Evolutionary conservation across 2,113 vertebrate species (phyloP).

Genomic region (Upupa epops): DNA sequence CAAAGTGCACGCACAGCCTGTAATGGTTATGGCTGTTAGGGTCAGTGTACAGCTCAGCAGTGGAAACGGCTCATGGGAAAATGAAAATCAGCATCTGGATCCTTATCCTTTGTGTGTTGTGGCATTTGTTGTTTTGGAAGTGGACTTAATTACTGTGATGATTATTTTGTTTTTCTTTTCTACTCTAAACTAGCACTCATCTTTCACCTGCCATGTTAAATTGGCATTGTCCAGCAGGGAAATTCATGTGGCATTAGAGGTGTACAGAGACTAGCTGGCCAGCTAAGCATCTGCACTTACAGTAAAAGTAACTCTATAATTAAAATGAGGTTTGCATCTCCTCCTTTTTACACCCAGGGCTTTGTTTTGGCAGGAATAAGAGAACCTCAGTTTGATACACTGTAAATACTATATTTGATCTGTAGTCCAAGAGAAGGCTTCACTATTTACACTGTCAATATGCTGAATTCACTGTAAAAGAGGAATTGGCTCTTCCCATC

Average conservation of each 20-base stretch:
- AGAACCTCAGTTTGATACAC: background rate
- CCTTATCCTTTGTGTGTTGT: background rate
- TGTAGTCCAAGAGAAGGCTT: background rate
- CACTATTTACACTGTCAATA: rapidly evolving
- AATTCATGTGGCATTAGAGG: background rate
- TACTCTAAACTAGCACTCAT: background rate
- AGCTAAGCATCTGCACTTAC: background rate
- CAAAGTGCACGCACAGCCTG: background rate
- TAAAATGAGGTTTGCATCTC: background rate
- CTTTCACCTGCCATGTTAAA: background rate
- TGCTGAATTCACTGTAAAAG: background rate
- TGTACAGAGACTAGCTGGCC: background rate
- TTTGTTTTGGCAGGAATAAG: background rate
- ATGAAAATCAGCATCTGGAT: background rate
- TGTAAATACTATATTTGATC: background rate
- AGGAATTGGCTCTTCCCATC: rapidly evolving
- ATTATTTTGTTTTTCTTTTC: too few relatives aligned
- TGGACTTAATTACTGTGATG: background rate
- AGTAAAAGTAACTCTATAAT: too few relatives aligned
- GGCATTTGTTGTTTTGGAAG: background rate
- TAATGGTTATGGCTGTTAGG: background rate
- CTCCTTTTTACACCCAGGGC: background rate
- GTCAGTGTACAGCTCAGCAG: background rate
- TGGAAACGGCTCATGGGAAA: background rate
- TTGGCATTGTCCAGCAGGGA: background rate